Conservation (phyloP, 2,888 invertebrate species). For the Apodemia duryi region DNA sequence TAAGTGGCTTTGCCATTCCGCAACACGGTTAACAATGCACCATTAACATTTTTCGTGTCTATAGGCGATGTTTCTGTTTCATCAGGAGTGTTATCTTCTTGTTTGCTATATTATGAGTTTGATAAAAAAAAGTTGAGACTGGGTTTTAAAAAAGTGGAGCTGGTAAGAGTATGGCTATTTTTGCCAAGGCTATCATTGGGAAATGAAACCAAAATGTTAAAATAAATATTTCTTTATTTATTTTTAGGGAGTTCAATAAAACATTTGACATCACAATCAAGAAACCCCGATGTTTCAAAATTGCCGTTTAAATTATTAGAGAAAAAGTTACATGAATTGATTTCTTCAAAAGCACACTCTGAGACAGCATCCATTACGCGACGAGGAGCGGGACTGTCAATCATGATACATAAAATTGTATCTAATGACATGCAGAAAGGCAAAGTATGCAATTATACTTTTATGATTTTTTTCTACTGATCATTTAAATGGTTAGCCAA, state of each 20-base stretch:
- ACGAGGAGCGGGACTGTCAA: conserved; percentile 88
- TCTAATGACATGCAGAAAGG: conserved; percentile 81
- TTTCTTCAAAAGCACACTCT: conserved; percentile 49
- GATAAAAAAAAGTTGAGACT: too few species aligned
- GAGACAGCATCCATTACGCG: conserved; percentile 82
- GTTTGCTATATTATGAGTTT: too few species aligned
- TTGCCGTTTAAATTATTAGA: conserved; percentile 56
- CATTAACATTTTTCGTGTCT: too few species aligned
- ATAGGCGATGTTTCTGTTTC: too few species aligned
- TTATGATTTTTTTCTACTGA: background rate
- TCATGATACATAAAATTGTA: conserved; percentile 86
- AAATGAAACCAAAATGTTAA: too few species aligned
- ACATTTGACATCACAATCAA: conserved; percentile 55
- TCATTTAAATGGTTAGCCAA: too few species aligned
- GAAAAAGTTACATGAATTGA: conserved; percentile 63
- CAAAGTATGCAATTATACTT: conserved; percentile 50
- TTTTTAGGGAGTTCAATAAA: conserved; percentile 70
- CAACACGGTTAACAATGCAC: too few species aligned
- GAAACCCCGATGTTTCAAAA: conserved; percentile 48
- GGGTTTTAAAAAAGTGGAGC: too few species aligned
- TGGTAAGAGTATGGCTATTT: too few species aligned
- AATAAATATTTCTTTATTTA: conserved; percentile 11
- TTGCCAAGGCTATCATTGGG: too few species aligned
- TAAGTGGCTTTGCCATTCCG: too few species aligned
- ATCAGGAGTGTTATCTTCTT: too few species aligned